phyloP scores from a whole-genome alignment of 2,113 vertebrate genomes.

The Ailuropoda melanoleuca region DNA sequence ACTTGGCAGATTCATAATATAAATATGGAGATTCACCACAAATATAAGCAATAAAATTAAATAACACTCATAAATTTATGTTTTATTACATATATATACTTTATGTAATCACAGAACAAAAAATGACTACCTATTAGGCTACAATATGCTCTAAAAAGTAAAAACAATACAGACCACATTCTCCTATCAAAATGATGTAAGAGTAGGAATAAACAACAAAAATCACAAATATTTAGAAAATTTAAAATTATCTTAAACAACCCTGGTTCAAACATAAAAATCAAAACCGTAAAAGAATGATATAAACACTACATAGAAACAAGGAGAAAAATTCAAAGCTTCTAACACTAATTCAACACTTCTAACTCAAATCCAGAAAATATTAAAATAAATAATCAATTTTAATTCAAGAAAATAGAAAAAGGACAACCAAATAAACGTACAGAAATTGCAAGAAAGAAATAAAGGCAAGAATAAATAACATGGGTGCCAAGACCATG shows the following conservation, averaged over 20 bases:
- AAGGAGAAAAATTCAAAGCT: neutral
- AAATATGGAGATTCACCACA: neutral
- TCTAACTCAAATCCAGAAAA: conserved; percentile 9
- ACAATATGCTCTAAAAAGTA: conserved; percentile 9
- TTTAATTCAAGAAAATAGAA: neutral
- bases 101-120: neutral
- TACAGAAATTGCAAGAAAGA: neutral
- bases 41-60: conserved; percentile 21
- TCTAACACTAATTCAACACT: neutral
- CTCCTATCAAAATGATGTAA: neutral
- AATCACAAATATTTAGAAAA: neutral
- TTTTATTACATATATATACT: neutral
- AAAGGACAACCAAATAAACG: neutral
- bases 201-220: neutral
- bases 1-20: conserved; percentile 1
- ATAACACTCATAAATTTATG: neutral
- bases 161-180: neutral
- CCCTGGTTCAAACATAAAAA: neutral
- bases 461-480: conserved; percentile 31
- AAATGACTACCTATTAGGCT: neutral
- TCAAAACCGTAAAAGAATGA: neutral
- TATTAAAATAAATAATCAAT: conserved; percentile 6
- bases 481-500: neutral
- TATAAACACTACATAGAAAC: neutral
- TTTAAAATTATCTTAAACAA: conserved; percentile 21